Base-by-base conservation (phyloP, 2,113 vertebrate species). In the Petaurus breviceps region DNA sequence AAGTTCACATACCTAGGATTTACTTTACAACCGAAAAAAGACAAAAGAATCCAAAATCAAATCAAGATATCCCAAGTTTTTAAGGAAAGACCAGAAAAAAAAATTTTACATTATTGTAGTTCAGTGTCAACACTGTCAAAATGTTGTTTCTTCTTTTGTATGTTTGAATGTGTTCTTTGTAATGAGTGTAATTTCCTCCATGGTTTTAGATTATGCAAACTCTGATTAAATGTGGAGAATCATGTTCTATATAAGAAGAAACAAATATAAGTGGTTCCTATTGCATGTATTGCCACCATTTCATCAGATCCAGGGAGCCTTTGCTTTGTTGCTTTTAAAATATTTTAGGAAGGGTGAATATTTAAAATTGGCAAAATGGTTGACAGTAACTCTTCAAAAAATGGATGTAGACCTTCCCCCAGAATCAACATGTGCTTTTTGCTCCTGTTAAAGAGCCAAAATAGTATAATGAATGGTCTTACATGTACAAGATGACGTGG, bases 161-260 rank as follows among this genome's bases (percentile, higher is more conserved):
- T 57, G 94, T 97, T 95, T 94, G 92, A 96, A 91, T 54, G 92
- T 50, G 19, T 92, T n/a, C 3, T 84, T 94, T 94, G 54, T 92
- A 92, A 95, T 94, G 90, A 28, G 1, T 92, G 22, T 91, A 4
- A 91, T 91, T 94, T 4, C 94, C 55, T 50, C 84, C 77, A 84
- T 8, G 11, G 24, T 93, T 95, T 95, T 95, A 49, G 68, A 5
- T 91, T 96, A 54, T 51, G 25, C 51, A 95, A 52, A 77, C 46
- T 89, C 93, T 77, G 26, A 90, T 90, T 28, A 95, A n/a, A 49
- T 49, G 49, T 89, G 8, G 24, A 55, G 47, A 96, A 91, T 91
- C 16, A 92, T 90, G 54, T 93, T 91, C 52, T 8, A 6, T 49
- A 12, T 92, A 31, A 84, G 55, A 24, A 92, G n/a, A 28, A 31